phyloP scores from a whole-genome alignment of 2,797 vertebrate species.

The Megaceryle alcyon region DNA sequence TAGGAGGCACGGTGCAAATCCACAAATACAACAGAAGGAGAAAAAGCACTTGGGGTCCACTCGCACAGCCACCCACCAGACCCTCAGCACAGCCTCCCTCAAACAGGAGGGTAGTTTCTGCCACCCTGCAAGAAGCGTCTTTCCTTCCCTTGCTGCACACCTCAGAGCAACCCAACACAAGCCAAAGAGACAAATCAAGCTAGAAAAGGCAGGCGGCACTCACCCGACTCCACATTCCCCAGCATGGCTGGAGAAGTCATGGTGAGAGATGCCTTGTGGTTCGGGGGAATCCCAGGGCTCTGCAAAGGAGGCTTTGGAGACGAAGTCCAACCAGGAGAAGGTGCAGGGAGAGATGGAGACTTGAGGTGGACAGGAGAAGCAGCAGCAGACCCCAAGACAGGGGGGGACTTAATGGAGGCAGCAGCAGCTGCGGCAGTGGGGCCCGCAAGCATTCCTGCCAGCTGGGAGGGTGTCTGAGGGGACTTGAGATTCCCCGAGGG shows the following conservation, averaged over 20 bases:
- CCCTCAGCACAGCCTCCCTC: fast-evolving
- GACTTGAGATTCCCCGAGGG: conserved; percentile 98
- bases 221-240: conserved; percentile 93
- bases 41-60: fast-evolving
- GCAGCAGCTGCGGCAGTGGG: conserved; percentile 89
- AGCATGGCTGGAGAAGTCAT: conserved; percentile 98
- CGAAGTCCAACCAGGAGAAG: conserved; percentile 97
- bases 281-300: conserved; percentile 97
- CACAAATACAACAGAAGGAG: not conserved
- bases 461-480: conserved; percentile 97
- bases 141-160: not conserved
- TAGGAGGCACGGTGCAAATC: fast-evolving
- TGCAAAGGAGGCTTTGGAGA: conserved; percentile 98
- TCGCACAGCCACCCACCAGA: fast-evolving
- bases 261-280: conserved; percentile 90
- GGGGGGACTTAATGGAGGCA: conserved; percentile 97
- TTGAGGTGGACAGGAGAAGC: conserved; percentile 99
- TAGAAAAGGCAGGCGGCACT: not conserved
- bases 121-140: not conserved
- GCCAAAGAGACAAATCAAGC: fast-evolving
- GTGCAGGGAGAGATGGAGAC: conserved; percentile 97
- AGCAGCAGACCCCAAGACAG: conserved; percentile 97
- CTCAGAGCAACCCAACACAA: fast-evolving
- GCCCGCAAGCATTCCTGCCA: conserved; percentile 95
- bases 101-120: not conserved